These are phyloP conservation scores for Pampus argenteus DNA, from an alignment of 2,797 vertebrate species.

Conservation along the genomic window DNA sequence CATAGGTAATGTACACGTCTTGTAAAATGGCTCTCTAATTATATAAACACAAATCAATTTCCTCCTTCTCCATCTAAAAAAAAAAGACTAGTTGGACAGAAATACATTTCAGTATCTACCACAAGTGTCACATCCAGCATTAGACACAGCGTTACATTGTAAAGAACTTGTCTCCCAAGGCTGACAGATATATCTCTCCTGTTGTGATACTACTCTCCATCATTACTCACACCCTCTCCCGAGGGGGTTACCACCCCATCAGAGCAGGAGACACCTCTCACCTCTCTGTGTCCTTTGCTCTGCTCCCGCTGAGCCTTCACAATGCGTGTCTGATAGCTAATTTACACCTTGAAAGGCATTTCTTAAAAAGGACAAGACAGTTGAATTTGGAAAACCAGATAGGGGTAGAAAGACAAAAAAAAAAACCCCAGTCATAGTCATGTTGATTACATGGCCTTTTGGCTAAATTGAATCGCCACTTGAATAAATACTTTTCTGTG, in stretches of 20 bases:
- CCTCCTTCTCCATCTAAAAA: not conserved
- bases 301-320: conserved; percentile 2
- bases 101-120: not conserved
- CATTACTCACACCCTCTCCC: conserved; percentile 16
- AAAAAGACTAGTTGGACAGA: not conserved
- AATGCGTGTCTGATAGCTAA: conserved; percentile 32
- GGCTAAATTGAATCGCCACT: not conserved
- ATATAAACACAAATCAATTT: not conserved
- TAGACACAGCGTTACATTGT: conserved; percentile 11
- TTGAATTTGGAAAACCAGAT: not conserved
- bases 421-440: not conserved
- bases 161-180: conserved; percentile 12
- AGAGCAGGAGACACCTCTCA: conserved; percentile 40
- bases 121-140: not conserved
- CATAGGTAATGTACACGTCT: not conserved
- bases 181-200: conserved; percentile 42
- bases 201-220: not conserved
- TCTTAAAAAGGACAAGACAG: conserved; percentile 18
- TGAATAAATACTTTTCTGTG: conserved; percentile 5
- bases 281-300: conserved; percentile 14
- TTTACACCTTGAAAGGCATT: conserved; percentile 44
- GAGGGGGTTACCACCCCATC: conserved; percentile 25
- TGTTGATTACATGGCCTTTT: not conserved
- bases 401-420: not conserved
- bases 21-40: not conserved